Percentiles rank a stretch among this genome's conserved stretches.
These are phyloP conservation scores for Caenorhabditis becei DNA, from an alignment of 2,888 invertebrate species.

Conservation along the genomic window DNA sequence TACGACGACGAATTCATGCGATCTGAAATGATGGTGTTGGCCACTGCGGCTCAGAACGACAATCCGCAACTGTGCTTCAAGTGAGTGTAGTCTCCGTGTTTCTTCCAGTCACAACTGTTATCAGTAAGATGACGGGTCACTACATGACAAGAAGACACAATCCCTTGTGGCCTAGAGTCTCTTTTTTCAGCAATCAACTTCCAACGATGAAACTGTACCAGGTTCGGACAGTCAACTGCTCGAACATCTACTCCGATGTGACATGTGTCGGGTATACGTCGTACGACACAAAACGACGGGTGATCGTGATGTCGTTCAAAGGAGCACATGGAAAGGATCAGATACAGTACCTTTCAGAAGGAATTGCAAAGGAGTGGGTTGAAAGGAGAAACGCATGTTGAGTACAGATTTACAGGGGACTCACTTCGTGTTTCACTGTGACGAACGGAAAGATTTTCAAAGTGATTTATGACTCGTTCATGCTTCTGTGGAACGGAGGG, in stretches of 20 bases:
- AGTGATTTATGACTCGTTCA: slow-evolving; percentile 38
- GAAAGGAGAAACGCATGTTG: not conserved
- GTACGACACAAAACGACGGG: slow-evolving; percentile 29
- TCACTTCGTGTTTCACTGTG: slow-evolving; percentile 23
- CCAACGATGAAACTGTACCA: slow-evolving; percentile 45
- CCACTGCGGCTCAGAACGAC: slow-evolving; percentile 45
- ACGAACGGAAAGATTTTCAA: slow-evolving; percentile 40
- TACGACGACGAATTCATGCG: slow-evolving; percentile 52
- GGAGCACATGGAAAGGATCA: slow-evolving; percentile 54
- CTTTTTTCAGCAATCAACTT: slow-evolving; percentile 42
- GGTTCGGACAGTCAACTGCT: slow-evolving; percentile 28
- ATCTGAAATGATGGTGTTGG: slow-evolving; percentile 27
- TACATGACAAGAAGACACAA: not conserved
- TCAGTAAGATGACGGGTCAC: not conserved
- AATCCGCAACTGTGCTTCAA: slow-evolving; percentile 53
- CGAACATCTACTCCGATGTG: slow-evolving; percentile 22
- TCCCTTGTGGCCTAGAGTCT: not conserved
- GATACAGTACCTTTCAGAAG: slow-evolving; percentile 1
- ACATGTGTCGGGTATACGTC: slow-evolving; percentile 49
- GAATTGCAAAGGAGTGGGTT: slow-evolving; percentile 19
- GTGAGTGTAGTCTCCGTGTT: slow-evolving; percentile 19
- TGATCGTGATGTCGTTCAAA: slow-evolving; percentile 41
- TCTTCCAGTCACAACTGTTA: not conserved
- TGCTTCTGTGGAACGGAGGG: slow-evolving; percentile 48
- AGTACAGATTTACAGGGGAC: slow-evolving; percentile 30